These are phyloP conservation scores for Artemia sinica DNA, from an alignment of 2,888 invertebrate genomes.

Conservation along the genomic window DNA sequence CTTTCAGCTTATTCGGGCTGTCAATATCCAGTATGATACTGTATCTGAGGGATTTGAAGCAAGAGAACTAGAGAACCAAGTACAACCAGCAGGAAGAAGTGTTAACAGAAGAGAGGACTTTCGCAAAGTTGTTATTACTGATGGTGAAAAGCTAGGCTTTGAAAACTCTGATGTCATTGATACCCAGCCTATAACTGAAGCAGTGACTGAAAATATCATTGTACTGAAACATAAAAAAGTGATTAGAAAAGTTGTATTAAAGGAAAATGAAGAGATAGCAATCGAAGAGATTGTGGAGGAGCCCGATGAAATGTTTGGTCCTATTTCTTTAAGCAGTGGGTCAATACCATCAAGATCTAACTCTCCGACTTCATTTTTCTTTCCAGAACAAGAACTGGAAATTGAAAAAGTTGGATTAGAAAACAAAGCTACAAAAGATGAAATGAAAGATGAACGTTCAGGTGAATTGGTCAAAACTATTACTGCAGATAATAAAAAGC, in stretches of 20 bases:
- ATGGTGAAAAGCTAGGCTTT: conserved; percentile 56
- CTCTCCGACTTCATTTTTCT: too few relatives aligned
- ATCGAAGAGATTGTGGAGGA: conserved; percentile 62
- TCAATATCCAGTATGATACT: too few relatives aligned
- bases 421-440: too few relatives aligned
- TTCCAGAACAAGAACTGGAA: too few relatives aligned
- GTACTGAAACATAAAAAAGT: conserved; percentile 2
- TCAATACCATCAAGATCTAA: conserved; percentile 24
- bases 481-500: too few relatives aligned
- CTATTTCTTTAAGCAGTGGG: conserved; percentile 25
- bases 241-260: background rate
- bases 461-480: too few relatives aligned
- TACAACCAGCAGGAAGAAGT: background rate
- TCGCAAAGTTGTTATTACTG: conserved; percentile 53
- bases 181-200: background rate
- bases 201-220: conserved; percentile 1
- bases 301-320: conserved; percentile 50
- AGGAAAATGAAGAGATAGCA: background rate
- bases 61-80: too few relatives aligned
- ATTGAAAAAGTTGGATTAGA: too few relatives aligned
- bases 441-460: too few relatives aligned
- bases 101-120: conserved; percentile 54
- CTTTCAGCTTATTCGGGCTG: too few relatives aligned
- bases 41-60: too few relatives aligned
- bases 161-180: background rate